A percentile compares a stretch with the other conserved stretches of the same genome.
These are phyloP conservation scores for Verasper variegatus DNA, from an alignment of 2,113 vertebrate genomes.

Conservation along the genomic window DNA sequence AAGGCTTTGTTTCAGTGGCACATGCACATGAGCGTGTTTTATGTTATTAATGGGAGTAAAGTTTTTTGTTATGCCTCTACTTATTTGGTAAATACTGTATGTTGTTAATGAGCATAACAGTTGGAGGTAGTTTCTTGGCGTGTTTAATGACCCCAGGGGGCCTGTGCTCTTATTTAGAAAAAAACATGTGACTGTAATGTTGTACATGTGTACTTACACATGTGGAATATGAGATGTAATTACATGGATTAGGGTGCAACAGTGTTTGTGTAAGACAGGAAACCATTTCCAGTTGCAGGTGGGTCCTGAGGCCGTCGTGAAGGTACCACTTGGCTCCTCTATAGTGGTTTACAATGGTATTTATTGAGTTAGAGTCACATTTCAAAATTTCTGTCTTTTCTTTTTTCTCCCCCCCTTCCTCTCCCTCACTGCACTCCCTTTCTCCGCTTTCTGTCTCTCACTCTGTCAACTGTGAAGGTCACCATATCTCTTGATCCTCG, in stretches of 20 bases:
- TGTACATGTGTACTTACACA: slow-evolving; percentile 77
- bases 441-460: slow-evolving; percentile 71
- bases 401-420: slow-evolving; percentile 22
- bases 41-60: slow-evolving; percentile 6
- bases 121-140: not conserved
- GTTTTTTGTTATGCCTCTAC: not conserved
- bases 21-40: slow-evolving; percentile 39
- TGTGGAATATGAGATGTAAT: slow-evolving; percentile 76
- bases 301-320: slow-evolving; percentile 64
- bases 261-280: slow-evolving; percentile 74
- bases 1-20: slow-evolving; percentile 79
- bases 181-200: slow-evolving; percentile 59
- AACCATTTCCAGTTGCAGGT: slow-evolving; percentile 79
- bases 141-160: not conserved
- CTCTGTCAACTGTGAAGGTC: slow-evolving; percentile 85
- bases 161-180: not conserved
- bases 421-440: slow-evolving; percentile 59
- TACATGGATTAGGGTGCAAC: slow-evolving; percentile 76
- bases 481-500: slow-evolving; percentile 86
- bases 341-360: slow-evolving; percentile 55
- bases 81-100: slow-evolving; percentile 20
- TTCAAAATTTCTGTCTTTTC: slow-evolving; percentile 58
- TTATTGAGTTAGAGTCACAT: slow-evolving; percentile 74
- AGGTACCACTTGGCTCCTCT: slow-evolving; percentile 56
- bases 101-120: slow-evolving; percentile 20